Base-by-base conservation (phyloP, 2,113 vertebrate genomes). In the Psophia crepitans region DNA sequence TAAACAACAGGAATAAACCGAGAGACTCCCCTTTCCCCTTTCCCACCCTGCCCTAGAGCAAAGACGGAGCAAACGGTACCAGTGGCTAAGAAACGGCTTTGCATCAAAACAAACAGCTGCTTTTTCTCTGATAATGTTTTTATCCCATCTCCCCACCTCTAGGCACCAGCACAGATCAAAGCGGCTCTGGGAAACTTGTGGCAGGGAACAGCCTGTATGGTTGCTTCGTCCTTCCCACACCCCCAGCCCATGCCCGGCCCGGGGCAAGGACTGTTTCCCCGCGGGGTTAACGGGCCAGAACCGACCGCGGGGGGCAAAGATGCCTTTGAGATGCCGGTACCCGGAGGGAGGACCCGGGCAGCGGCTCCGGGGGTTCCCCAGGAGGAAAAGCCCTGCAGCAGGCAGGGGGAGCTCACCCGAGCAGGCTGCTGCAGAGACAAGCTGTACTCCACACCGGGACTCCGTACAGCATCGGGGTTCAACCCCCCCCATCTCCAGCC, bases 21-120 rank as follows among this genome's bases (percentile, higher is more conserved):
- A 92, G 87, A 96, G 54, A 17, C 87, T 91, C 93, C 89, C 92
- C 95, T 95, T 96, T 96, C 96, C 94, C 94, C 96, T 97, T 90
- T 89, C 88, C 93, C 97, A 91, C 71, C 92, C 94, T 32, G 89
- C 39, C 84, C 3, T 5, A 14, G 49, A 75, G 86, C 53, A n/a
- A 49, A 49, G 74, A 37, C 6, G 13, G 61, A 87, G 56, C 57
- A 19, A 90, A 65, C 37, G 46, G 15, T 64, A 83, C 79, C 83
- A 68, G 68, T 14, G 16, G 93, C 92, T 80, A 53, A 20, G 53
- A 90, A 78, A 10, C 37, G 57, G 57, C 69, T 91, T 63, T 28
- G 27, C 57, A 63, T 81, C 74, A 17, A 86, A 90, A 85, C 43
- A 95, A 94, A 94, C 94, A 87, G 13, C 64, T 43, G 43, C 19